Percentiles rank a stretch among this genome's conserved stretches.
phyloP scores from a whole-genome alignment of 2,113 vertebrate genomes.

The Herpetotheres cachinnans region DNA sequence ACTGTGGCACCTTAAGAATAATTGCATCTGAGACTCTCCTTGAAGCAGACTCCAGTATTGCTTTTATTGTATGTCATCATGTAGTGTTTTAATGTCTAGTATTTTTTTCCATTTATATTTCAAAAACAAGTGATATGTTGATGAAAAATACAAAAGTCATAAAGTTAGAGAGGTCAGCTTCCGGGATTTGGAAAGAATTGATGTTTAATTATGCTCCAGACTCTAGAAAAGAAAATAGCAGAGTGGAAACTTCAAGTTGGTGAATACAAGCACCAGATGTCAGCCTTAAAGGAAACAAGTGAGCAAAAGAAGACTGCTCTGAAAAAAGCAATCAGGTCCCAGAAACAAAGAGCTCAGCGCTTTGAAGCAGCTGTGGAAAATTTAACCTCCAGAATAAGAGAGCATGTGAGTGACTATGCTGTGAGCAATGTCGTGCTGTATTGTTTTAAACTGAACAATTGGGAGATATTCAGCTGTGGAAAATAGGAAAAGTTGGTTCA shows the following conservation, averaged over 20 bases:
- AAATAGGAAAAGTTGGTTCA: neutral
- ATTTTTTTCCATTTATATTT: neutral
- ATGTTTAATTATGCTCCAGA: conserved; percentile 68
- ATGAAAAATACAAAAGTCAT: neutral
- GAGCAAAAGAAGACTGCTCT: conserved; percentile 74
- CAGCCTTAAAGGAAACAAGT: conserved; percentile 66
- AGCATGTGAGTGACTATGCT: conserved; percentile 70
- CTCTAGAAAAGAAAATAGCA: conserved; percentile 73
- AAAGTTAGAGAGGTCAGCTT: neutral
- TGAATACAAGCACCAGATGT: conserved; percentile 68
- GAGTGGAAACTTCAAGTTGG: conserved; percentile 75
- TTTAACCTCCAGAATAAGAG: conserved; percentile 74
- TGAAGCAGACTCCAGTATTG: neutral
- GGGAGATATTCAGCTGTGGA: neutral
- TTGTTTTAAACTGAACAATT: neutral
- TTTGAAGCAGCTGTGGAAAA: conserved; percentile 78
- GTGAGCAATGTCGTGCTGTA: neutral
- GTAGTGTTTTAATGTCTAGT: neutral
- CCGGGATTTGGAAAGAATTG: neutral
- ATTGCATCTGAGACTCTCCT: neutral
- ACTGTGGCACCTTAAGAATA: neutral
- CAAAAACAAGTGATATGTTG: neutral
- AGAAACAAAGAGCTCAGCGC: conserved; percentile 75
- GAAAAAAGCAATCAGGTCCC: conserved; percentile 78
- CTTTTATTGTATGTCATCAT: neutral